Percentiles rank a stretch among this genome's conserved stretches.
These are phyloP conservation scores for Rhyzopertha dominica DNA, from an alignment of 1,140 invertebrate species.

Conservation along the genomic window DNA sequence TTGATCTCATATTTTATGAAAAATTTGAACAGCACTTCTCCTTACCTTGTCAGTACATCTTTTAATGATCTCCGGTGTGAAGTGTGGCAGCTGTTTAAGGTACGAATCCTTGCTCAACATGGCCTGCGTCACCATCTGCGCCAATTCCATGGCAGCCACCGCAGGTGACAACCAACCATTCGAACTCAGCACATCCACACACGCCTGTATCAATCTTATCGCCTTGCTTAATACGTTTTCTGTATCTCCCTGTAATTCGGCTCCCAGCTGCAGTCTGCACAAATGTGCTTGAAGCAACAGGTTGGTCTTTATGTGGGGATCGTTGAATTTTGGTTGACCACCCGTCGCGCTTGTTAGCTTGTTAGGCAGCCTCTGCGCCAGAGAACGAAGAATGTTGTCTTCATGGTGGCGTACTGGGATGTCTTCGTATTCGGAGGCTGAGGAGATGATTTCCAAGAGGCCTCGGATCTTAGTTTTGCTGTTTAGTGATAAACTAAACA, in stretches of 20 bases:
- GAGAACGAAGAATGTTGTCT: constrained; percentile 79
- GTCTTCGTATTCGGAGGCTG: constrained; percentile 93
- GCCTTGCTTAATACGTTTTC: constrained; percentile 86
- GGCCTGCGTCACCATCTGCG: constrained; percentile 99
- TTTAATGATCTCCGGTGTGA: constrained; percentile 84
- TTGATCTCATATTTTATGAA: no score
- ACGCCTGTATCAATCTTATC: constrained; percentile 92
- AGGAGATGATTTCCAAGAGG: constrained; percentile 95
- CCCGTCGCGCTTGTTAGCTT: constrained; percentile 59
- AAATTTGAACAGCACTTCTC: no score
- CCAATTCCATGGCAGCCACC: constrained; percentile 97
- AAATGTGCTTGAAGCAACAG: constrained; percentile 94
- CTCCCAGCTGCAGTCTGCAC: constrained; percentile 86
- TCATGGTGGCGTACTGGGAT: constrained; percentile 94
- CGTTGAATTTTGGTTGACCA: constrained; percentile 68
- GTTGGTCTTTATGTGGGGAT: constrained; percentile 97
- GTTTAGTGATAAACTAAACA: constrained; percentile 95
- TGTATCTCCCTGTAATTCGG: constrained; percentile 95
- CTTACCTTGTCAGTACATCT: constrained; percentile 80
- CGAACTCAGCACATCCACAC: constrained; percentile 96
- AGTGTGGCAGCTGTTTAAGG: constrained; percentile 95
- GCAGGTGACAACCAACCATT: constrained; percentile 98
- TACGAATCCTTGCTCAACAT: constrained; percentile 99
- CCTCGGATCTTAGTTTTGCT: constrained; percentile 97
- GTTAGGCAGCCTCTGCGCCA: constrained; percentile 75